Evolutionary conservation across 2,113 vertebrate genomes (phyloP).

Genomic region (Myiopsitta monachus): DNA sequence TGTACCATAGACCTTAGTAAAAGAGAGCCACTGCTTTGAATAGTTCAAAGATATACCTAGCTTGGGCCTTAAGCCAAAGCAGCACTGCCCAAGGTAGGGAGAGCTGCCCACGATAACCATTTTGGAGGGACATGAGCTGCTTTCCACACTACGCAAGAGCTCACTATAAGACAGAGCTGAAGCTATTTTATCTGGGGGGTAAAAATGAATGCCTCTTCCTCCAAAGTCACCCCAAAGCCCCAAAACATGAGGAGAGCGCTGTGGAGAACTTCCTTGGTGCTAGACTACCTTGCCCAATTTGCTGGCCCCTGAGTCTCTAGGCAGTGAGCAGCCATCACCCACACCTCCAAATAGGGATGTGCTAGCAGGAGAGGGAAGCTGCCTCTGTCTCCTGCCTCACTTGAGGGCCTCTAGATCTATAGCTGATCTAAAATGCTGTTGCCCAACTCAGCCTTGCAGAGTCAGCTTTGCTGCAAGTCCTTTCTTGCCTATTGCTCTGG

Average conservation of each 20-base stretch:
- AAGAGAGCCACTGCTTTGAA: neutral
- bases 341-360: slow-evolving; percentile 41
- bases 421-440: slow-evolving; percentile 48
- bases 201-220: neutral
- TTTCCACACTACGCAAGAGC: neutral
- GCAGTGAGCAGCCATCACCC: neutral
- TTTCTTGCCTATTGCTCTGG: slow-evolving; percentile 5
- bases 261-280: neutral
- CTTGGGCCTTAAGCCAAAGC: neutral
- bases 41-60: neutral
- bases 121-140: neutral
- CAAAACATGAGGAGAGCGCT: neutral
- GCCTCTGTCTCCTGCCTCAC: slow-evolving; percentile 28
- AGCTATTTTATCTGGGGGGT: neutral
- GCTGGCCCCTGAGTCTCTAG: neutral
- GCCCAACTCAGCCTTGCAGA: slow-evolving; percentile 43
- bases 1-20: neutral
- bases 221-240: neutral
- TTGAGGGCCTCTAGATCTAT: slow-evolving; percentile 64
- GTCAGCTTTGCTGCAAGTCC: slow-evolving; percentile 54
- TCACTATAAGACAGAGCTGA: neutral
- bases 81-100: neutral
- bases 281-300: neutral
- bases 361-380: slow-evolving; percentile 26
- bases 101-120: rapidly evolving